Evolutionary conservation across 1,140 invertebrate species (phyloP).

Genomic region (Achatina immaculata): DNA sequence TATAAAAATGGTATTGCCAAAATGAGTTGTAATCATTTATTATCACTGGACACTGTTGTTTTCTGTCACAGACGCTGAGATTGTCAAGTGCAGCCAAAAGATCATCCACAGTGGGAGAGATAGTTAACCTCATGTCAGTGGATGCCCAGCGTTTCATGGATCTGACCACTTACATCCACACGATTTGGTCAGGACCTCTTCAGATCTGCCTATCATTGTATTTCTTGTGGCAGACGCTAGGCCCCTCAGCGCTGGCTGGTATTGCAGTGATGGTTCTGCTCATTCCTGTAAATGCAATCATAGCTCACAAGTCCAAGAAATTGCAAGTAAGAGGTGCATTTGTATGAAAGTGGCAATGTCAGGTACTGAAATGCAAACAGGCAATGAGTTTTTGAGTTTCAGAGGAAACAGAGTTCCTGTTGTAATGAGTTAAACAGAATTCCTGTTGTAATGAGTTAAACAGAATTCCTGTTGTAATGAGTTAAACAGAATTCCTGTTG

Average conservation of each 20-base stretch:
- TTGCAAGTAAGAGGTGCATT: constrained; percentile 74
- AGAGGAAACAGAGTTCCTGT: too few relatives aligned
- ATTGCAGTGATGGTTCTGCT: constrained; percentile 71
- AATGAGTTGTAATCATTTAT: too few relatives aligned
- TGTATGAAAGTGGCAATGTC: too few relatives aligned
- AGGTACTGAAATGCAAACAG: too few relatives aligned
- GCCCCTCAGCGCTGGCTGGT: constrained; percentile 70
- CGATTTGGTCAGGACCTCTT: constrained; percentile 96
- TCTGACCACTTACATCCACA: constrained; percentile 84
- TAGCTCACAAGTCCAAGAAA: constrained; percentile 82
- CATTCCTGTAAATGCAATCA: constrained; percentile 83
- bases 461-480: too few relatives aligned
- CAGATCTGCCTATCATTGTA: constrained; percentile 90
- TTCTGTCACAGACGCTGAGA: constrained; percentile 61
- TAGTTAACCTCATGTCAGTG: constrained; percentile 76
- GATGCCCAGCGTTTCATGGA: constrained; percentile 74
- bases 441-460: too few relatives aligned
- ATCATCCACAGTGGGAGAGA: constrained; percentile 75
- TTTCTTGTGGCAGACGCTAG: constrained; percentile 87
- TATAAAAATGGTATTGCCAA: too few relatives aligned
- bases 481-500: too few relatives aligned
- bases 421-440: too few relatives aligned
- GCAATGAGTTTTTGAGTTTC: too few relatives aligned
- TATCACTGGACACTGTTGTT: too few relatives aligned
- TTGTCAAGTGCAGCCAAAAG: constrained; percentile 67